These are phyloP conservation scores for Apis laboriosa DNA, from an alignment of 1,140 invertebrate genomes.

Conservation along the genomic window DNA sequence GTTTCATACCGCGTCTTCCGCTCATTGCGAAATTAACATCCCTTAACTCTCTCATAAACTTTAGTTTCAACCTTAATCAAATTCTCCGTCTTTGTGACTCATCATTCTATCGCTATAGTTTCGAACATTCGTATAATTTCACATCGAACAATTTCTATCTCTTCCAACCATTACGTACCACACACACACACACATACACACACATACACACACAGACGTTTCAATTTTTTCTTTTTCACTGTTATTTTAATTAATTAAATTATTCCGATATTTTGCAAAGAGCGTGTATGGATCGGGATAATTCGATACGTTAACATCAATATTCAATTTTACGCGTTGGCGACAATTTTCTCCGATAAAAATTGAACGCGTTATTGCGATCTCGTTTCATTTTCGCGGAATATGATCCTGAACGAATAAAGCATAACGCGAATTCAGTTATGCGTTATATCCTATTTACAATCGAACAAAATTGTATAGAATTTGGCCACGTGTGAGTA, in stretches of 20 bases:
- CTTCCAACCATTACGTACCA: not conserved
- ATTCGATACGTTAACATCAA: not conserved
- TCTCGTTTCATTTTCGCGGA: not conserved
- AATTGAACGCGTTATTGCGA: slow-evolving; percentile 2
- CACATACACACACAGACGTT: not conserved
- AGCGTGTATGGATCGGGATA: too few species aligned
- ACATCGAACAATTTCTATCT: not conserved
- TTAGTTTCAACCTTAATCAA: not conserved
- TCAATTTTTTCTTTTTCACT: not conserved
- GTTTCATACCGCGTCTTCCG: not conserved
- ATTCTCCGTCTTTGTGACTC: not conserved
- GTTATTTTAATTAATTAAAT: not conserved
- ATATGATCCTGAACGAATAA: not conserved
- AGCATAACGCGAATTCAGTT: slow-evolving; percentile 8
- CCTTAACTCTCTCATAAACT: not conserved
- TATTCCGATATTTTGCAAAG: not conserved
- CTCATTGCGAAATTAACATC: not conserved
- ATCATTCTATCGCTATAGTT: not conserved
- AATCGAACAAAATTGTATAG: slow-evolving; percentile 16
- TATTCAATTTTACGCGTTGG: slow-evolving; percentile 4
- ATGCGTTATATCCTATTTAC: slow-evolving; percentile 29
- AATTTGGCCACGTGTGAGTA: not conserved
- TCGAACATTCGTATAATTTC: not conserved
- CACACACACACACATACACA: not conserved
- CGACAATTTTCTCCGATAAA: slow-evolving; percentile 6